Base-by-base conservation (phyloP, 1,140 invertebrate genomes). In the Drosophila jambulina region DNA sequence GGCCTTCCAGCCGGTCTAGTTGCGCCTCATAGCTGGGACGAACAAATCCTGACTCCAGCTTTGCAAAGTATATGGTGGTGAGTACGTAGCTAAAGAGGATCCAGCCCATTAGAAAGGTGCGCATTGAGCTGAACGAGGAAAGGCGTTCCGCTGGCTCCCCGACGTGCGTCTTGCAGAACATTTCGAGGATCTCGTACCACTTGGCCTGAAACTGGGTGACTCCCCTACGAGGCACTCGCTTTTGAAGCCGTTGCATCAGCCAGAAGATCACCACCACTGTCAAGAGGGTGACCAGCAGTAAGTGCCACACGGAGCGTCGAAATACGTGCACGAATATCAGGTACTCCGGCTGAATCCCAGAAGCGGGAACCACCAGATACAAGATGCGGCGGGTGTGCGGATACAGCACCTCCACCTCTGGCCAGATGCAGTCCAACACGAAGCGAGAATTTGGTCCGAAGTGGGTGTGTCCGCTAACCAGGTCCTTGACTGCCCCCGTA, bases 61-160 rank as follows among this genome's bases (percentile, higher is more conserved):
- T 91, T 40, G 82, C 91, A 40, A 92, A 91, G 62, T 91, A 92
- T n/a, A 92, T 85, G 34, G 68, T 75, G 7, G 91, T 91, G 42
- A 92, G 38, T 0, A 92, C 78, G 51, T 92, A 92, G 29, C 85
- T 90, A 27, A 92, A 92, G 12, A 92, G 42, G 10, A 92, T 80
- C 91, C 91, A 92, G 15, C 67, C 63, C 45, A 92, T 80, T 0
- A 92, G 76, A 1, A 87, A 92, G 2, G 60, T 43, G 0, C 91
- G 82, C 45, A 92, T 21, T 0, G 91, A 91, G 63, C 91, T 91
- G 5, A 77, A 79, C 1, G 45, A 46, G 0, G 80, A 68, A 19
- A 92, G 78, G 0, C 72, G 36, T 9, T 63, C 54, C 0, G 86
- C 82, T 8, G 91, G 91, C 25, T 92, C 78, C 0, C 91, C 91